Percentiles rank a stretch among this genome's conserved stretches.
phyloP scores from a whole-genome alignment of 2,888 invertebrate genomes.

The Bellardia bayeri region DNA sequence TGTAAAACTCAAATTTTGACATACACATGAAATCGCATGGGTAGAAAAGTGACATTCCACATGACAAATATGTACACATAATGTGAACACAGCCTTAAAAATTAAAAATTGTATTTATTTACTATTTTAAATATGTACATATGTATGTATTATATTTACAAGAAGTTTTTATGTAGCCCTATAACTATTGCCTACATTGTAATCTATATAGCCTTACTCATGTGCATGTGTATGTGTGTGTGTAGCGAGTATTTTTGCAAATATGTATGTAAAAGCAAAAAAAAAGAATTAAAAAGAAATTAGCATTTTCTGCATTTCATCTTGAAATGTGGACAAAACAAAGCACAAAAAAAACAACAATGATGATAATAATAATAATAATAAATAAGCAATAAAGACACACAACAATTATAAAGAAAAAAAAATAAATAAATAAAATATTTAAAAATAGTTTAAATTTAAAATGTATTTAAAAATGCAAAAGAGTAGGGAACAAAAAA shows the following conservation, averaged over 20 bases:
- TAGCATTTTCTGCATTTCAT: constrained; percentile 63
- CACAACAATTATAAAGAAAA: constrained; percentile 56
- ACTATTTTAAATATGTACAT: no score
- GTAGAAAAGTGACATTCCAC: no score
- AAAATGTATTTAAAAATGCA: constrained; percentile 3
- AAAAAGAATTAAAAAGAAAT: constrained; percentile 61
- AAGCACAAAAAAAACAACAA: constrained; percentile 18
- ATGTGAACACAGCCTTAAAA: no score
- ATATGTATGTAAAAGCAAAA: constrained; percentile 68
- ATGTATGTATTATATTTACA: no score
- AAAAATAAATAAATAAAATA: constrained; percentile 52
- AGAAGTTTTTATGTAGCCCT: no score
- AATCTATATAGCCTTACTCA: no score
- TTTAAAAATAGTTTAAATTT: constrained; percentile 68
- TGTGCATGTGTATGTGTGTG: no score
- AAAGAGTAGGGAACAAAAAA: not conserved
- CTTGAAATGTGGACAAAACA: constrained; percentile 54
- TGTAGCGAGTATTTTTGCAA: constrained; percentile 27
- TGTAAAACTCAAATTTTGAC: no score
- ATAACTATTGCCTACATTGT: no score
- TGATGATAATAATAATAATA: constrained; percentile 35
- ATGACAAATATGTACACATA: no score
- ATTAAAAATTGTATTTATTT: no score
- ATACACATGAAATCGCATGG: no score
- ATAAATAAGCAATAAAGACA: not conserved